Evolutionary conservation across 2,113 vertebrate genomes (phyloP).

Genomic region (Ceyx margarethae): DNA sequence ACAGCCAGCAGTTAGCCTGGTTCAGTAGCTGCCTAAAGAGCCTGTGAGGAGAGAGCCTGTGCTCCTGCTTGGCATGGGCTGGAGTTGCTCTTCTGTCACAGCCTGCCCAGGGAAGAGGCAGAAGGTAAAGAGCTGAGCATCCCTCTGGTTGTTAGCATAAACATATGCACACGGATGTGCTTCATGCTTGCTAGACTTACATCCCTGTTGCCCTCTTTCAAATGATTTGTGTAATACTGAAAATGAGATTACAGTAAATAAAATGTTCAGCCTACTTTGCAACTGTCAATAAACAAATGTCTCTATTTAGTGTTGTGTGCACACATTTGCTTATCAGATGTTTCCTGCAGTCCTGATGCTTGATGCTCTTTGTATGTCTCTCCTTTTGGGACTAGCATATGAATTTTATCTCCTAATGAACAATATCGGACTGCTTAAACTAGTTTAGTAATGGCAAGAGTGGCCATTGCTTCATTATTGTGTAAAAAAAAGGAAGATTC

Average conservation of each 20-base stretch:
- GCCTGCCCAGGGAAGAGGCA: background rate
- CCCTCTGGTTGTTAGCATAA: background rate
- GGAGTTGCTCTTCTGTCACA: background rate
- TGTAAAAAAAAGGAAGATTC: background rate
- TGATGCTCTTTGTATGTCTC: background rate
- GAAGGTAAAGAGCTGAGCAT: constrained; percentile 11
- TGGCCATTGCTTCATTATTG: background rate
- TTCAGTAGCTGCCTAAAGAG: background rate
- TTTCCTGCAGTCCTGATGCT: background rate
- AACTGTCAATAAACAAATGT: constrained; percentile 12
- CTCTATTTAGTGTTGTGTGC: background rate
- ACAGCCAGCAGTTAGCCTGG: background rate
- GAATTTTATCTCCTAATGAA: background rate
- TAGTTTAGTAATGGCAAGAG: background rate
- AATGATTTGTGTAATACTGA: constrained; percentile 26
- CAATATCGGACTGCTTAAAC: background rate
- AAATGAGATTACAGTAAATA: constrained; percentile 37
- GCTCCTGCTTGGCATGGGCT: background rate
- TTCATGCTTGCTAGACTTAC: constrained; percentile 27
- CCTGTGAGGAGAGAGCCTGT: background rate
- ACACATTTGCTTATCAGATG: background rate
- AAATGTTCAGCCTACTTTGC: background rate
- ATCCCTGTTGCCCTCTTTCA: constrained; percentile 20
- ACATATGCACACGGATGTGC: background rate
- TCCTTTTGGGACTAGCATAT: background rate